A percentile compares a stretch with the other conserved stretches of the same genome.
Conservation (phyloP, 2,113 vertebrate species). For the Ariopsis seemanni region DNA sequence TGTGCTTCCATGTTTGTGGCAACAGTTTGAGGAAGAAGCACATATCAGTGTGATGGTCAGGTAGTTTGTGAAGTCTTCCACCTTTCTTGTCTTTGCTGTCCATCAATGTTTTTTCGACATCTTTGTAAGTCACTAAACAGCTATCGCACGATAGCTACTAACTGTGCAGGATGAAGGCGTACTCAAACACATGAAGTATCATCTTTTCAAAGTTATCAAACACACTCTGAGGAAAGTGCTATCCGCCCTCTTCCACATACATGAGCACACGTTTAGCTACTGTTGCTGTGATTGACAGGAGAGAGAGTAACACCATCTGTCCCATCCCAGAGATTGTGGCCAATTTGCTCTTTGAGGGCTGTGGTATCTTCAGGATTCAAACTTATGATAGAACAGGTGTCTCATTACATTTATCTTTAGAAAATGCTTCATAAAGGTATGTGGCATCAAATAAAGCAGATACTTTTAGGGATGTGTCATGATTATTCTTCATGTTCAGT, state of each 20-base stretch:
- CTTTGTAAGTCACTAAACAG: background rate
- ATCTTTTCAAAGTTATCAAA: background rate
- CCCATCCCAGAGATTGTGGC: background rate
- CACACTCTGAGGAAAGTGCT: background rate
- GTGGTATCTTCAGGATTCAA: background rate
- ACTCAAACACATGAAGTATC: background rate
- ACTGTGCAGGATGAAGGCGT: background rate
- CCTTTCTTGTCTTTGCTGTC: no score
- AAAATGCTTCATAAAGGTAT: conserved; percentile 44
- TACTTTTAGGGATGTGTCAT: conserved; percentile 10
- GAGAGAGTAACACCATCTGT: background rate
- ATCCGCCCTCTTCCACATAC: background rate
- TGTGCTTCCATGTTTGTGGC: no score
- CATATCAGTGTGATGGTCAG: no score
- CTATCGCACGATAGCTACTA: background rate
- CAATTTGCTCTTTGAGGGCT: background rate
- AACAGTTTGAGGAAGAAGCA: no score
- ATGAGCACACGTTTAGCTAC: background rate
- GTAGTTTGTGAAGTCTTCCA: no score
- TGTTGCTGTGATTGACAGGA: background rate
- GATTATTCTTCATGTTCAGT: conserved; percentile 19
- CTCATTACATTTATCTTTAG: conserved; percentile 34
- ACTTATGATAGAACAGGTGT: no score
- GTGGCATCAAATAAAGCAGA: conserved; percentile 36
- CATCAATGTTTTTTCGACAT: background rate